Evolutionary conservation across 1,140 invertebrate genomes (phyloP), one percentile per base, ranked within the genome.

Genomic region (Halotydeus destructor): DNA sequence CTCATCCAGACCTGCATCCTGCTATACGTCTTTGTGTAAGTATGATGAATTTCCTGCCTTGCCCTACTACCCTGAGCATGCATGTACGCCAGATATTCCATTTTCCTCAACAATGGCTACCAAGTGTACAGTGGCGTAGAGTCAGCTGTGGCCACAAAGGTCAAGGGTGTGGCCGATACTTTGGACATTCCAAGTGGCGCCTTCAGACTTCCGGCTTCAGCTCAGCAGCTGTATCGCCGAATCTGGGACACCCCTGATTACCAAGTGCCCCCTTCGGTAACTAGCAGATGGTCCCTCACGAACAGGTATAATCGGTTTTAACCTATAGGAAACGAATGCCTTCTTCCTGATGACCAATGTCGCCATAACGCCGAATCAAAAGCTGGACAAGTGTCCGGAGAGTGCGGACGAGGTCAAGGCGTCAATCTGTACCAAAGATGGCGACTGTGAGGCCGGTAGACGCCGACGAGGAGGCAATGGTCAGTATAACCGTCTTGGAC

Each of bases 271-370:
- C 57, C 67, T 12, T 60, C 61, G 51, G 63, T 62, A 46, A 41
- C n/a, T n/a, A n/a, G n/a, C n/a, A n/a, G n/a, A n/a, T n/a, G n/a
- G n/a, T n/a, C n/a, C n/a, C n/a, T n/a, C n/a, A n/a, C n/a, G n/a
- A n/a, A n/a, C n/a, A n/a, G n/a, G n/a, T n/a, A n/a, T n/a, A n/a
- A n/a, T n/a, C n/a, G n/a, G n/a, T n/a, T n/a, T n/a, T n/a, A n/a
- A n/a, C n/a, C n/a, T n/a, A n/a, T n/a, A n/a, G n/a, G n/a, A n/a
- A n/a, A n/a, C n/a, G n/a, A n/a, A n/a, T n/a, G n/a, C n/a, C n/a
- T n/a, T n/a, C n/a, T 69, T 69, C 56, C 60, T 69, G 21, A 64
- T 57, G 39, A 69, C 68, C 19, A 69, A 69, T 54, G 49, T 65
- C 6, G 55, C 68, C n/a, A 59, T 67, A 16, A 69, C 66, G 12